phyloP scores from a whole-genome alignment of 64 coral and sea anemone genomes.

The Exaiptasia diaphana region DNA sequence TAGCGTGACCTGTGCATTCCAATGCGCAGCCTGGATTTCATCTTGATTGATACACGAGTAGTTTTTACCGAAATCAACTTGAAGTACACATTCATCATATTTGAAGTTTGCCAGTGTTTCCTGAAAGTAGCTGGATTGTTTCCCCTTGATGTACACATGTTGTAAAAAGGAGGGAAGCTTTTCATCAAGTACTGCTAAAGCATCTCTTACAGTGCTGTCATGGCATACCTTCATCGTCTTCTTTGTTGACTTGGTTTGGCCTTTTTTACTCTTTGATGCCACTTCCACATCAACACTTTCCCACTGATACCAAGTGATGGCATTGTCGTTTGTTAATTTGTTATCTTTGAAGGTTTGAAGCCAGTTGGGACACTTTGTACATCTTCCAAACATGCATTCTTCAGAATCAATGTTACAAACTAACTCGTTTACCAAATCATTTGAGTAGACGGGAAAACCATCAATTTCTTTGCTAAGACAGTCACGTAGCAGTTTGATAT shows the following conservation, averaged over 20 bases:
- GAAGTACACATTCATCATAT: slow-evolving; percentile 22
- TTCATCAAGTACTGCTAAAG: slow-evolving; percentile 29
- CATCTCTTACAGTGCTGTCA: slow-evolving; percentile 40
- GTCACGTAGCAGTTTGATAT: slow-evolving; percentile 44
- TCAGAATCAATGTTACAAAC: slow-evolving; percentile 24
- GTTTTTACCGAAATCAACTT: slow-evolving; percentile 38
- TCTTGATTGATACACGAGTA: slow-evolving; percentile 32
- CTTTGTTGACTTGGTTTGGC: neutral
- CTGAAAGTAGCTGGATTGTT: slow-evolving; percentile 48
- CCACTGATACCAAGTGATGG: slow-evolving; percentile 51
- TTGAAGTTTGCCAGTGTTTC: slow-evolving; percentile 2
- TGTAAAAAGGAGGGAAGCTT: slow-evolving; percentile 32
- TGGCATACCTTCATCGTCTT: slow-evolving; percentile 51
- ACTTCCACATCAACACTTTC: slow-evolving; percentile 8
- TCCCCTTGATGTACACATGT: slow-evolving; percentile 30
- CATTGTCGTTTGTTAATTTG: neutral
- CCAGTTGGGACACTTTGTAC: slow-evolving; percentile 34
- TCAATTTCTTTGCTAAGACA: slow-evolving; percentile 38
- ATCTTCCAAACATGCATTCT: slow-evolving; percentile 50
- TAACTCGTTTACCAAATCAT: slow-evolving; percentile 32
- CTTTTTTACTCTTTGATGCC: neutral
- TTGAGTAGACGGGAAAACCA: slow-evolving; percentile 40
- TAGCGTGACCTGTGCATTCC: slow-evolving; percentile 7
- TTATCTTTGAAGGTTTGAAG: neutral
- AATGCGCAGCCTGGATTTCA: slow-evolving; percentile 32